phyloP scores from a whole-genome alignment of 92 coral and sea anemone species.

The Muricea muricata region DNA sequence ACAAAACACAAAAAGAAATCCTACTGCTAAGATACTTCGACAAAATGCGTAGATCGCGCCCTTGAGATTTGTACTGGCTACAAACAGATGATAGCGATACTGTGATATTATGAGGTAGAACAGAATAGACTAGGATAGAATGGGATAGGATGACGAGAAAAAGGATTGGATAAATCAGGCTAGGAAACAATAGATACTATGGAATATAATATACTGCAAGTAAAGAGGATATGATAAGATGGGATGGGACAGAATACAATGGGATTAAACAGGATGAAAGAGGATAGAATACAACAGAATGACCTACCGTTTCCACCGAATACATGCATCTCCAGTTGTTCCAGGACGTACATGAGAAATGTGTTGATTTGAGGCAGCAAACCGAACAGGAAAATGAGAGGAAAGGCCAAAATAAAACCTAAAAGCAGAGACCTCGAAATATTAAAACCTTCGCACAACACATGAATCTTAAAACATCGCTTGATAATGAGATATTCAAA shows the following conservation, averaged over 20 bases:
- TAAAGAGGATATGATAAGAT: neutral
- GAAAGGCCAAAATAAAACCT: slow-evolving; percentile 90
- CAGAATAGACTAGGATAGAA: no score
- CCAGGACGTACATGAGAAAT: slow-evolving; percentile 85
- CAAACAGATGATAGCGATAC: no score
- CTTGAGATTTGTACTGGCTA: slow-evolving; percentile 89
- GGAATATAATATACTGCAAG: neutral
- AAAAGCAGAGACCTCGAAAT: no score
- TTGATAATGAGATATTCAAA: neutral
- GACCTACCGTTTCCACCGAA: slow-evolving; percentile 96
- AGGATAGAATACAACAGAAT: neutral
- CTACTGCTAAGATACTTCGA: slow-evolving; percentile 81
- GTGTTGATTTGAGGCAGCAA: slow-evolving; percentile 96
- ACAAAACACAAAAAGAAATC: slow-evolving; percentile 85
- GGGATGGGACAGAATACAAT: neutral
- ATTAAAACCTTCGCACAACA: no score
- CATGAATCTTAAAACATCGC: no score
- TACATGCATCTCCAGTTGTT: slow-evolving; percentile 92
- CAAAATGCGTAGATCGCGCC: slow-evolving; percentile 86
- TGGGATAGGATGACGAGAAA: neutral
- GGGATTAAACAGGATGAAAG: neutral
- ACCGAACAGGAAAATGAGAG: slow-evolving; percentile 88
- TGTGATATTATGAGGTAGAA: no score
- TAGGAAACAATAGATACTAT: neutral
- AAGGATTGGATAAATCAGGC: neutral